Conservation (phyloP, 2,113 vertebrate species). For the Illadopsis cleaveri region DNA sequence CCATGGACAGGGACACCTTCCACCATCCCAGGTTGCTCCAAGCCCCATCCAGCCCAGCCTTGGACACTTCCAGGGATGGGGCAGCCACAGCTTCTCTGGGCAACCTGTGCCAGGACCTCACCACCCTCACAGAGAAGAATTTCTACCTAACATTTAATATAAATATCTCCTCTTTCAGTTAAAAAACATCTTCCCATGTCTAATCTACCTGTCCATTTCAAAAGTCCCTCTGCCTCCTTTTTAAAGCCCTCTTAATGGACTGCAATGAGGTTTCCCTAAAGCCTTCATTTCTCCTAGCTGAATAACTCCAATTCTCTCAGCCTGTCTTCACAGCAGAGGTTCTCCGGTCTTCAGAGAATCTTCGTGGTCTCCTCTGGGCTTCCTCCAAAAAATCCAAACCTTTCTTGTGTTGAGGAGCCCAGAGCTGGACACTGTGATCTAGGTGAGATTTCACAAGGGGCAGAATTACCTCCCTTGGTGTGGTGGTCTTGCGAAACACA, state of each 20-base stretch:
- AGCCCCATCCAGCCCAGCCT: background rate
- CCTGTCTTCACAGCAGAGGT: background rate
- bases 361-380: background rate
- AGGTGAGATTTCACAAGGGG: background rate
- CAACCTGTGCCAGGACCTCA: background rate
- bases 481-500: background rate
- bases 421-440: background rate
- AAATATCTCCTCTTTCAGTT: background rate
- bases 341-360: too few species aligned
- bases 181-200: background rate
- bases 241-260: background rate
- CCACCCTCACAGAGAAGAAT: background rate
- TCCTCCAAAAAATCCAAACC: background rate
- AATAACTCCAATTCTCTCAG: background rate
- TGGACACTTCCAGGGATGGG: background rate
- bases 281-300: background rate
- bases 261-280: background rate
- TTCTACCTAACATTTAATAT: background rate
- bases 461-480: background rate
- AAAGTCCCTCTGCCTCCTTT: background rate
- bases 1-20: background rate
- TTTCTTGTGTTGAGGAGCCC: background rate
- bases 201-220: too few species aligned
- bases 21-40: accelerated
- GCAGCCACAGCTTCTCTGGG: background rate